Evolutionary conservation across 2,797 vertebrate species (phyloP).

Genomic region (Acipenser ruthenus): DNA sequence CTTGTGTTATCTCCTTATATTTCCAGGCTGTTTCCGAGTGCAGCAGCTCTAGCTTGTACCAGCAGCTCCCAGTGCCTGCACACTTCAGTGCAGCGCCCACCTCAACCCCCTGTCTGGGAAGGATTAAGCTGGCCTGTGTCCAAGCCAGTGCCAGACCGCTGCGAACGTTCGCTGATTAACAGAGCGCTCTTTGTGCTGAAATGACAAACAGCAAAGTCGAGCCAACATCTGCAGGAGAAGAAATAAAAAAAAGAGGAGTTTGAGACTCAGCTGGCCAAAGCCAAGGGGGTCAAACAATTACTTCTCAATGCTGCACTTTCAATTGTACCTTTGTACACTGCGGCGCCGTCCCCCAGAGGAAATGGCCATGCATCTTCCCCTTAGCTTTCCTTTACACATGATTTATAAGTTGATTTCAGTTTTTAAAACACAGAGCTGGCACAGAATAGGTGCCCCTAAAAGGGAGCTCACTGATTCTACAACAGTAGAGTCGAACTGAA

Average conservation of each 20-base stretch:
- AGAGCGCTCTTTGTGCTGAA: conserved; percentile 51
- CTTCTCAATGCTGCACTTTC: conserved; percentile 9
- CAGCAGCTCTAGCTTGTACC: background rate
- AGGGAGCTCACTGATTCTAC: background rate
- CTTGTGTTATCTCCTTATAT: too few species aligned
- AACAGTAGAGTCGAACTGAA: background rate
- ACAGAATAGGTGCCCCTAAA: too few species aligned
- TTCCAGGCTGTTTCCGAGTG: background rate
- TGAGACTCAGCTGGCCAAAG: conserved; percentile 17
- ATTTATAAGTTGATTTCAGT: too few species aligned
- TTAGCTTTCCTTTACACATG: too few species aligned
- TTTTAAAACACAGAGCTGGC: too few species aligned
- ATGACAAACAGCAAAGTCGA: conserved; percentile 45
- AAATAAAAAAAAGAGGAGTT: background rate
- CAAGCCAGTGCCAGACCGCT: conserved; percentile 44
- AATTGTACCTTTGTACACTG: conserved; percentile 5
- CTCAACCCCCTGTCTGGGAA: conserved; percentile 39
- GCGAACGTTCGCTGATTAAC: conserved; percentile 33
- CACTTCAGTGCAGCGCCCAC: conserved; percentile 26
- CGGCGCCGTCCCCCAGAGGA: background rate
- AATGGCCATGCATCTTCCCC: too few species aligned
- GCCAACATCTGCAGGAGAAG: conserved; percentile 44
- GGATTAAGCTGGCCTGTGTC: conserved; percentile 44
- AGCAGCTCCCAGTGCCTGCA: conserved; percentile 14
- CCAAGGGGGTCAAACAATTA: conserved; percentile 15